Conservation (phyloP, 1,140 invertebrate species). For the Rhyzopertha dominica region DNA sequence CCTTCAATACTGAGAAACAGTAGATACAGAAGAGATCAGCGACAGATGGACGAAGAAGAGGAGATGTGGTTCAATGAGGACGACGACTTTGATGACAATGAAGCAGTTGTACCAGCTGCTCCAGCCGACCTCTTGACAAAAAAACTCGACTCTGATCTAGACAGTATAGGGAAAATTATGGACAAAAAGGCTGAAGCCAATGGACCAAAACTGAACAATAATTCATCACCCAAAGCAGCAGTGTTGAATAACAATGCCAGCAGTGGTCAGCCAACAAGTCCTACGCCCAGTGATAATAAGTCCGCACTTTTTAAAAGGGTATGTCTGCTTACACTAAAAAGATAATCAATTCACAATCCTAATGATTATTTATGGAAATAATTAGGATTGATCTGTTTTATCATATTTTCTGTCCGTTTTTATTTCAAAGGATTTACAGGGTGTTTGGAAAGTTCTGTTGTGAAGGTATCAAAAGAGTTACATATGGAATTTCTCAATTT, state of each 20-base stretch:
- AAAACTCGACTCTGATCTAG: slow-evolving; percentile 56
- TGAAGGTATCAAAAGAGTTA: no score
- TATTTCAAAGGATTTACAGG: no score
- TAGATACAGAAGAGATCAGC: slow-evolving; percentile 82
- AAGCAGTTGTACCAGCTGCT: slow-evolving; percentile 53
- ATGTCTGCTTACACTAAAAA: no score
- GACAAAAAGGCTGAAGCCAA: slow-evolving; percentile 56
- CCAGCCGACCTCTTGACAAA: slow-evolving; percentile 41
- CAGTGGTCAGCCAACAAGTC: slow-evolving; percentile 43
- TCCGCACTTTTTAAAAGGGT: slow-evolving; percentile 58
- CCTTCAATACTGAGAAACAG: slow-evolving; percentile 74
- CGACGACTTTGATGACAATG: slow-evolving; percentile 87
- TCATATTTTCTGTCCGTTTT: no score
- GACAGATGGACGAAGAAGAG: slow-evolving; percentile 93
- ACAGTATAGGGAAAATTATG: slow-evolving; percentile 58
- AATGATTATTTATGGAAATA: no score
- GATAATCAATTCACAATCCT: no score
- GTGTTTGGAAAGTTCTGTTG: no score
- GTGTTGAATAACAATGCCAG: slow-evolving; percentile 50
- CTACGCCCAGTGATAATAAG: slow-evolving; percentile 46
- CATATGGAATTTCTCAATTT: no score
- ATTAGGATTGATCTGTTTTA: no score
- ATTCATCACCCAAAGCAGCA: slow-evolving; percentile 35
- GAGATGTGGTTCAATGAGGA: slow-evolving; percentile 99
- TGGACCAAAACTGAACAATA: slow-evolving; percentile 44